phyloP scores from a whole-genome alignment of 2,113 vertebrate genomes.

The Psophia crepitans region DNA sequence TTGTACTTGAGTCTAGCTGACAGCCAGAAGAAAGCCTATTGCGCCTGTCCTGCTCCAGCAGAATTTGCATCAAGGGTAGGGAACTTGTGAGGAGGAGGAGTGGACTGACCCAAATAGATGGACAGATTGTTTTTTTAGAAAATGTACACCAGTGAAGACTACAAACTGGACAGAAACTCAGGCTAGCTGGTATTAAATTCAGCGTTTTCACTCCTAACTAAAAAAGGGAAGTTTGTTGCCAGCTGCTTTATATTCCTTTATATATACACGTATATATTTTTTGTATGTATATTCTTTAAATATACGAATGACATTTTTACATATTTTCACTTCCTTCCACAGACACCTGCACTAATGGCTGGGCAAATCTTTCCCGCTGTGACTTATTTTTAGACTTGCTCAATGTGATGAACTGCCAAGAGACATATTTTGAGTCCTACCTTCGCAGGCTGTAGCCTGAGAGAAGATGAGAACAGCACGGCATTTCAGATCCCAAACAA shows the following conservation, averaged over 20 bases:
- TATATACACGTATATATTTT: no score
- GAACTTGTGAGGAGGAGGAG: not conserved
- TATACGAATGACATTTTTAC: not conserved
- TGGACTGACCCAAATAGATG: fast-evolving
- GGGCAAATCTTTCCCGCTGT: not conserved
- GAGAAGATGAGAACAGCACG: not conserved
- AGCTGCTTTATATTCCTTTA: not conserved
- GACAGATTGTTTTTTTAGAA: not conserved
- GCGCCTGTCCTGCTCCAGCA: not conserved
- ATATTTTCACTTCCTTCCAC: not conserved
- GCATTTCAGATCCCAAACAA: not conserved
- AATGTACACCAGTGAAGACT: not conserved
- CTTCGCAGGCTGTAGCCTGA: not conserved
- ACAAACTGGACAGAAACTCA: not conserved
- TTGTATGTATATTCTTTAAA: not conserved
- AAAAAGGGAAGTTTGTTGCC: not conserved
- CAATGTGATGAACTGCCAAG: not conserved
- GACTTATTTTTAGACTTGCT: not conserved
- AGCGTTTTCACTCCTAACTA: not conserved
- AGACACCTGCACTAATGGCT: not conserved
- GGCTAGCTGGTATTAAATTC: not conserved
- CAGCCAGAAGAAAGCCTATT: not conserved
- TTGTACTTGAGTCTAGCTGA: not conserved
- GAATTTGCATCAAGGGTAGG: not conserved
- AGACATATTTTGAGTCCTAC: not conserved